Conservation (phyloP, 1,140 invertebrate genomes). For the Ephestia elutella region DNA sequence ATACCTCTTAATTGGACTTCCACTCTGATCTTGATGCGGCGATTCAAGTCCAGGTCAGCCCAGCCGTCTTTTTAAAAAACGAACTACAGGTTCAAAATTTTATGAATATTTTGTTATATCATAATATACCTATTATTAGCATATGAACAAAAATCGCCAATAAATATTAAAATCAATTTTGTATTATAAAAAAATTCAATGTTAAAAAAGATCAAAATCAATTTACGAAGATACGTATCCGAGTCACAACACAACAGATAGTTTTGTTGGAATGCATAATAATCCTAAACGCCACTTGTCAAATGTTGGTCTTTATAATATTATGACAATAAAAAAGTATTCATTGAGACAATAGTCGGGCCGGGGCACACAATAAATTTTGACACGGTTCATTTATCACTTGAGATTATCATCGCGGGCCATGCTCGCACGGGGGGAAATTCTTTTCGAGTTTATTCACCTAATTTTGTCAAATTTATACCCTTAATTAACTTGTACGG, state of each 20-base stretch:
- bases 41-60: too few species aligned
- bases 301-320: constrained; percentile 59
- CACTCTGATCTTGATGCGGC: too few species aligned
- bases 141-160: constrained; percentile 41
- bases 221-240: constrained; percentile 60
- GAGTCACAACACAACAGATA: constrained; percentile 33
- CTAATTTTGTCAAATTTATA: constrained; percentile 44
- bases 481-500: constrained; percentile 28
- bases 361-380: constrained; percentile 64
- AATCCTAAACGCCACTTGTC: constrained; percentile 64
- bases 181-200: constrained; percentile 25
- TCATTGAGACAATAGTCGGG: constrained; percentile 71
- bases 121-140: too few species aligned
- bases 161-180: constrained; percentile 61
- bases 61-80: too few species aligned
- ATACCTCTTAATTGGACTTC: too few species aligned
- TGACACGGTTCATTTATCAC: constrained; percentile 69
- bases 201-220: constrained; percentile 65
- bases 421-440: constrained; percentile 45
- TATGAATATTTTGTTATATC: too few species aligned
- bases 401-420: constrained; percentile 57
- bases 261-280: constrained; percentile 34
- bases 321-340: constrained; percentile 71
- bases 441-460: constrained; percentile 55
- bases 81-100: too few species aligned